Base-by-base conservation (phyloP, 2,797 vertebrate species). In the Sebastes hubbsi region DNA sequence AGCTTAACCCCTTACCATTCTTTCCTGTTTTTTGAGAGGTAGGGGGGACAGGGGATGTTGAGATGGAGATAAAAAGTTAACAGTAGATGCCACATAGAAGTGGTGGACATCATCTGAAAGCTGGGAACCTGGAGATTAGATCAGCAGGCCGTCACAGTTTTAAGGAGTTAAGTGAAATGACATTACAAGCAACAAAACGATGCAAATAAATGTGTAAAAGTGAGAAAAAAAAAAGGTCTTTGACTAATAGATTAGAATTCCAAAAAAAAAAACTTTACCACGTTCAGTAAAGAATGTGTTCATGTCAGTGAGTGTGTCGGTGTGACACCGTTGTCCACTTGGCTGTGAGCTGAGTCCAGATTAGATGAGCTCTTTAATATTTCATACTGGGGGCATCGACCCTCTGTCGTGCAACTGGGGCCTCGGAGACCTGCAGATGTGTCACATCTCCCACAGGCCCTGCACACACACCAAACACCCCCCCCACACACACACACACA, bases 341-440 rank as follows among this genome's bases (percentile, higher is more conserved):
- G 73, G 82, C 83, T 77, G 69, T 54, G 74, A 82, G 75, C 69
- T 46, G 82, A 76, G 85, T 78, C 87, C 88, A 87, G 77, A 87
- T 88, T 70, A 93, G 85, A 83, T 76, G 70, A 75, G 82, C 54
- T 81, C 22, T 82, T 94, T 79, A 93, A 94, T 93, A 92, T 94
- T 95, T 93, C 63, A 95, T 80, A 62, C 5, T 4, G 60, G 11
- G 76, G 83, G 80, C 89, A 88, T 66, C 83, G 83, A 89, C 87
- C 89, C 85, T 89, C 85, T 91, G 88, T 88, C 87, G 46, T 89
- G 87, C 89, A 82, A 90, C 83, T 60, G 77, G 80, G 76, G 72
- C 91, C 85, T 84, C 54, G 2, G 88, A 92, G 83, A 91, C 90
- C 86, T 71, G 80, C 90, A 90, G 80, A 91, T 91, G 87, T 90